Evolutionary conservation across 2,797 vertebrate species (phyloP).

Genomic region (Typhlichthys eigenmanni): DNA sequence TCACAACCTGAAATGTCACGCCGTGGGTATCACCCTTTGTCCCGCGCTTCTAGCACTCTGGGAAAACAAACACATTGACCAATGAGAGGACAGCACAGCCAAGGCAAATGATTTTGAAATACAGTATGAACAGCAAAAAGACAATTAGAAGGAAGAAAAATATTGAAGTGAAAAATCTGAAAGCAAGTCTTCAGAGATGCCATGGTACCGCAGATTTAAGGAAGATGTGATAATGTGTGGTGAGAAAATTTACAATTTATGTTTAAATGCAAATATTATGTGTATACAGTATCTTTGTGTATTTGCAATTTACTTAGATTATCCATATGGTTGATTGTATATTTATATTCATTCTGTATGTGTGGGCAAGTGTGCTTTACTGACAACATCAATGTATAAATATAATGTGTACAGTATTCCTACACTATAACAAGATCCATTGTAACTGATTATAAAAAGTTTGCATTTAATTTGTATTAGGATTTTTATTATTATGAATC

Average conservation of each 20-base stretch:
- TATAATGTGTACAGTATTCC: too few relatives aligned
- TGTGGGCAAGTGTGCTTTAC: too few relatives aligned
- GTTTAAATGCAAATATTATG: too few relatives aligned
- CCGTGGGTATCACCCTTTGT: conserved; percentile 98
- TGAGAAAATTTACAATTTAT: background rate
- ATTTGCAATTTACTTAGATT: too few relatives aligned
- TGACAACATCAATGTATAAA: too few relatives aligned
- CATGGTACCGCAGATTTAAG: conserved; percentile 22
- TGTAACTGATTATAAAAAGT: too few relatives aligned
- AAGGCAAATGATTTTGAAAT: conserved; percentile 74
- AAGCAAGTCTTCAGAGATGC: conserved; percentile 70
- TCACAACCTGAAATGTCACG: conserved; percentile 99
- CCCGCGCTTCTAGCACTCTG: conserved; percentile 99
- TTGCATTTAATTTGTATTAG: too few relatives aligned
- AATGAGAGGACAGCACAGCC: conserved; percentile 89
- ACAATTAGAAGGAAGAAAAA: conserved; percentile 37
- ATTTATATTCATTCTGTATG: too few relatives aligned
- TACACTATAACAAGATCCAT: too few relatives aligned
- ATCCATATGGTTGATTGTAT: too few relatives aligned
- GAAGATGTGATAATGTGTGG: background rate
- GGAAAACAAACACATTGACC: conserved; percentile 97
- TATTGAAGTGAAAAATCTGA: conserved; percentile 44
- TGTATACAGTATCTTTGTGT: too few relatives aligned
- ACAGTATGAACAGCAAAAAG: conserved; percentile 62
- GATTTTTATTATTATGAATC: too few relatives aligned